Conservation (phyloP, 2,888 invertebrate species). For the Agrilus biguttatus region DNA sequence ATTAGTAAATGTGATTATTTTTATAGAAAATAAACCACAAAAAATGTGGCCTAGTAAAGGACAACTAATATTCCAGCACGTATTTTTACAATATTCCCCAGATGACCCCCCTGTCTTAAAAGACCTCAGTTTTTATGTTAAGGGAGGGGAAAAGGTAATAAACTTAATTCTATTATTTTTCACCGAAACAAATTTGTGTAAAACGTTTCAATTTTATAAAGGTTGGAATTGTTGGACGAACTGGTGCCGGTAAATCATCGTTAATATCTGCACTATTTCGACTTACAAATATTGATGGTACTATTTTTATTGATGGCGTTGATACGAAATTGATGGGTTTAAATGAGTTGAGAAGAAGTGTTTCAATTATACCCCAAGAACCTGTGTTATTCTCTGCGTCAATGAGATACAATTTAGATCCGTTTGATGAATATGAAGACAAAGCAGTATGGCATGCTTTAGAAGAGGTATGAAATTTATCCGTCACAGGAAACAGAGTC, state of each 20-base stretch:
- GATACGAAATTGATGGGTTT: constrained; percentile 56
- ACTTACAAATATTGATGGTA: constrained; percentile 60
- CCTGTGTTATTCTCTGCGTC: constrained; percentile 52
- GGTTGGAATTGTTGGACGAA: constrained; percentile 74
- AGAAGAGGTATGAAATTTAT: constrained; percentile 35
- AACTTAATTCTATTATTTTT: not conserved
- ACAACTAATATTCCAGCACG: constrained; percentile 40
- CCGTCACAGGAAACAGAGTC: no score
- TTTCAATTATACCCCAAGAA: constrained; percentile 53
- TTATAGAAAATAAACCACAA: constrained; percentile 1
- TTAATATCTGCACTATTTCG: constrained; percentile 72
- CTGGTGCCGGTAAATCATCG: constrained; percentile 77
- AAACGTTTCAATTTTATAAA: constrained; percentile 19
- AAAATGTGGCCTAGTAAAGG: constrained; percentile 42
- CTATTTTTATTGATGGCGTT: constrained; percentile 61
- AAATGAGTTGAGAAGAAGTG: constrained; percentile 59
- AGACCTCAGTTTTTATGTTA: constrained; percentile 44
- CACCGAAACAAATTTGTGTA: not conserved
- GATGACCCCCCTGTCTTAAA: constrained; percentile 54
- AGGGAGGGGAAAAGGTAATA: constrained; percentile 47
- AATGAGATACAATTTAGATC: constrained; percentile 70
- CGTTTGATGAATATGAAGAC: constrained; percentile 58
- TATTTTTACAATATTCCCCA: constrained; percentile 47
- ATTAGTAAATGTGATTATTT: no score
- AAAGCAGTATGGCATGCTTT: constrained; percentile 61